phyloP scores from a whole-genome alignment of 2,888 invertebrate species.

The Psylliodes chrysocephalus region DNA sequence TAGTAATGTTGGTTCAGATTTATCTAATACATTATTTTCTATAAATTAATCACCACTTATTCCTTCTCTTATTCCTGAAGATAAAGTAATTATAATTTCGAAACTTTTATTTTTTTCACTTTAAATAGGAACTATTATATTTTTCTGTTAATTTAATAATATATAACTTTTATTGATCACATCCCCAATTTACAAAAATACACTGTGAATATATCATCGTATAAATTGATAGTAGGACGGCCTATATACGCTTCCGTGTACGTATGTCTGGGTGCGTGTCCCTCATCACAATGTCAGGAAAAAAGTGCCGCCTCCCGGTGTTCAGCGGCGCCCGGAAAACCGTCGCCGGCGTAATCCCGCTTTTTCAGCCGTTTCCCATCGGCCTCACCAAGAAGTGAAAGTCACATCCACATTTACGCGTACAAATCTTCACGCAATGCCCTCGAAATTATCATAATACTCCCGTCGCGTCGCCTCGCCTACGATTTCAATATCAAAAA shows the following conservation, averaged over 20 bases:
- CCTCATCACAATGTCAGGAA: conserved; percentile 10
- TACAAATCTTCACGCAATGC: conserved; percentile 61
- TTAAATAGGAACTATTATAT: too few species aligned
- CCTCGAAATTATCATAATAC: conserved; percentile 63
- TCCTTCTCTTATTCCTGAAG: too few species aligned
- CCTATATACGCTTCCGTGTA: not conserved
- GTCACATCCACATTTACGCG: conserved; percentile 62
- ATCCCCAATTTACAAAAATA: too few species aligned
- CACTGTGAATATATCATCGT: too few species aligned
- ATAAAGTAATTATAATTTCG: too few species aligned
- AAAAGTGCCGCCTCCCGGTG: conserved; percentile 33
- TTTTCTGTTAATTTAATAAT: too few species aligned
- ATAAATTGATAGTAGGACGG: too few species aligned
- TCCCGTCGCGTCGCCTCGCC: conserved; percentile 38
- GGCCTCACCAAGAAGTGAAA: conserved; percentile 55
- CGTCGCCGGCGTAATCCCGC: conserved; percentile 63
- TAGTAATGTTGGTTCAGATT: too few species aligned
- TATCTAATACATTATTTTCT: too few species aligned
- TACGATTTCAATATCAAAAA: conserved; percentile 54
- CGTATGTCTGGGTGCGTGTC: not conserved
- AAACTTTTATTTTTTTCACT: too few species aligned
- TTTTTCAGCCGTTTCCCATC: conserved; percentile 20
- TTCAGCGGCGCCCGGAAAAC: conserved; percentile 62
- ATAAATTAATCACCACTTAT: too few species aligned
- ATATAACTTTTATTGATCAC: too few species aligned